Conservation (phyloP, 2,888 invertebrate genomes). For the Gonocerus acuteangulatus region DNA sequence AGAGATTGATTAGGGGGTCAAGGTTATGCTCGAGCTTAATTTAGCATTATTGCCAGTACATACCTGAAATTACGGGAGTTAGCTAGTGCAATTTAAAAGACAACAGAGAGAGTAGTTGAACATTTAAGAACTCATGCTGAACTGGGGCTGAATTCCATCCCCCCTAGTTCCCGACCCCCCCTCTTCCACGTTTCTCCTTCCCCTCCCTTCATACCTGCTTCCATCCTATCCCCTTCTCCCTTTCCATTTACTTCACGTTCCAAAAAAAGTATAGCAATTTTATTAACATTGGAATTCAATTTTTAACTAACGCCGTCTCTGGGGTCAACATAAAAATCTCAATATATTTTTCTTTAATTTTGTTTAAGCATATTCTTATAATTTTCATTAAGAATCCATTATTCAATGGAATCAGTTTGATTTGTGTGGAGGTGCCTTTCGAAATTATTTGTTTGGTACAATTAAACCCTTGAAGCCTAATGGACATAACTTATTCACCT, state of each 20-base stretch:
- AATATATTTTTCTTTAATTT: too few relatives aligned
- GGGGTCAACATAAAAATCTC: too few relatives aligned
- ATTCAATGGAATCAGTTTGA: too few relatives aligned
- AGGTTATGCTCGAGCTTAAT: not conserved
- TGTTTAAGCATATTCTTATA: too few relatives aligned
- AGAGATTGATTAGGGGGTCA: not conserved
- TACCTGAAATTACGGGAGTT: too few relatives aligned
- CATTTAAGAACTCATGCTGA: constrained; percentile 5
- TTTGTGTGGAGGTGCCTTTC: too few relatives aligned
- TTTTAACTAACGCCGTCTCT: too few relatives aligned
- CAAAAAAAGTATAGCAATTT: not conserved
- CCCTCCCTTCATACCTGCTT: constrained; percentile 18
- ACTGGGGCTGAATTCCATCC: constrained; percentile 30
- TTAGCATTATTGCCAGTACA: too few relatives aligned
- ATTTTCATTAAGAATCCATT: too few relatives aligned
- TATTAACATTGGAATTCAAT: not conserved
- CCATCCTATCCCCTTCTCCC: constrained; percentile 24
- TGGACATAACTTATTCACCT: not conserved
- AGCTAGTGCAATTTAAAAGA: not conserved
- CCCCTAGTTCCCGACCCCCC: constrained; percentile 23
- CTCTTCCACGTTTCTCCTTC: constrained; percentile 16
- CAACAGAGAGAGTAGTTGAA: not conserved
- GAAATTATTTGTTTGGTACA: too few relatives aligned
- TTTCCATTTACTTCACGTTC: not conserved
- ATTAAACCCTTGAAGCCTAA: too few relatives aligned